These are phyloP conservation scores for Atta texana DNA, from an alignment of 1,140 invertebrate genomes.

Conservation along the genomic window DNA sequence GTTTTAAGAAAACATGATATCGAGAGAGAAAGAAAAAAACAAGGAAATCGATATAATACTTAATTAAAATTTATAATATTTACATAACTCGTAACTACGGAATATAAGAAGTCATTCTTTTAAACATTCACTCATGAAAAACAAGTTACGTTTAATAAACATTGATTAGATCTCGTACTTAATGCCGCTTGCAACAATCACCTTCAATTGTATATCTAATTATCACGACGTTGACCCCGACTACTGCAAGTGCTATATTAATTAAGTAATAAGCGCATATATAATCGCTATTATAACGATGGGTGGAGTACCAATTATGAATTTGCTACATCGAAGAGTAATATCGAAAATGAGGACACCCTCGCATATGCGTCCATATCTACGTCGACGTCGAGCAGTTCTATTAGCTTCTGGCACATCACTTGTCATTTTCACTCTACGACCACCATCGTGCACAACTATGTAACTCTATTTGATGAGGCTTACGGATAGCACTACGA, in stretches of 20 bases:
- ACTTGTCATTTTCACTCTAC: constrained; percentile 57
- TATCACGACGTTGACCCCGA: not conserved
- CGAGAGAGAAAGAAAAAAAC: not conserved
- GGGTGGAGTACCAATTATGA: constrained; percentile 2
- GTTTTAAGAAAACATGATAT: constrained; percentile 3
- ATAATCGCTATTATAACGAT: not conserved
- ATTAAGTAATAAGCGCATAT: not conserved
- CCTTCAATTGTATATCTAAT: not conserved
- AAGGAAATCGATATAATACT: not conserved
- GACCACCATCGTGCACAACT: constrained; percentile 16
- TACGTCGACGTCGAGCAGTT: constrained; percentile 10
- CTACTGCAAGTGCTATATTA: not conserved
- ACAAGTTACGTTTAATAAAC: constrained; percentile 3
- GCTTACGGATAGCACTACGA: constrained; percentile 18
- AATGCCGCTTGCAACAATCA: not conserved
- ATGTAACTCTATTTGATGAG: constrained; percentile 33
- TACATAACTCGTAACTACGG: constrained; percentile 7
- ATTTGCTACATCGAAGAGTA: constrained; percentile 14
- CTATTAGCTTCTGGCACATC: constrained; percentile 44
- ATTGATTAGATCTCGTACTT: constrained; percentile 2
- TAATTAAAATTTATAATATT: constrained; percentile 31
- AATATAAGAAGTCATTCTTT: not conserved
- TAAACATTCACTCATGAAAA: not conserved
- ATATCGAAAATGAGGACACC: constrained; percentile 34
- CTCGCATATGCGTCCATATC: not conserved